A percentile compares a stretch with the other conserved stretches of the same genome.
Conservation (phyloP, 1,140 invertebrate species). For the Eurytemora carolleeae region DNA sequence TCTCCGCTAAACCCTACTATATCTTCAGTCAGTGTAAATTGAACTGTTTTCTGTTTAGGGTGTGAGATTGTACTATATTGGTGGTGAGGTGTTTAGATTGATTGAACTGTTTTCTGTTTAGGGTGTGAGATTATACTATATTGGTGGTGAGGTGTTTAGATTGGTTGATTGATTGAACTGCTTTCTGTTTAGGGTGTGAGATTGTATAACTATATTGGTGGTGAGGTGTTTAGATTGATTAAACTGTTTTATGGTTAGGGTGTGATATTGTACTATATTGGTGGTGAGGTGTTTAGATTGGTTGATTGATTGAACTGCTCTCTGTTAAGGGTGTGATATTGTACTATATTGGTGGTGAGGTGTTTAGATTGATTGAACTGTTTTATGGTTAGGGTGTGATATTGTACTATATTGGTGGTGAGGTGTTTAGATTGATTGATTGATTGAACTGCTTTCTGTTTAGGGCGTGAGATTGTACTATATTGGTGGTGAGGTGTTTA, state of each 20-base stretch:
- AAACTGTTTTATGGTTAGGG: no score
- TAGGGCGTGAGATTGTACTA: conserved; percentile 91
- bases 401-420: conserved; percentile 92
- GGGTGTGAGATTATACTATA: conserved; percentile 90
- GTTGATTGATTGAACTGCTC: no score
- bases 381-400: conserved; percentile 80
- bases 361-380: no score
- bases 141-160: conserved; percentile 95
- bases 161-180: no score
- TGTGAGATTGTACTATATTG: conserved; percentile 90
- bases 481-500: conserved; percentile 94
- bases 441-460: no score
- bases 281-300: conserved; percentile 95
- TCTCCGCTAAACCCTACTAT: no score
- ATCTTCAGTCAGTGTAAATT: no score
- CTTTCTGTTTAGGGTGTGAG: no score
- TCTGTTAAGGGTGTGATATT: conserved; percentile 84
- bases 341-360: conserved; percentile 95
- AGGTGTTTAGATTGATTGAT: no score
- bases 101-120: conserved; percentile 50
- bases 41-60: no score
- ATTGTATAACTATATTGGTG: no score
- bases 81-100: conserved; percentile 95
- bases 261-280: conserved; percentile 90
- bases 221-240: no score